phyloP scores from a whole-genome alignment of 2,797 vertebrate genomes.

The Scolopax rusticola region DNA sequence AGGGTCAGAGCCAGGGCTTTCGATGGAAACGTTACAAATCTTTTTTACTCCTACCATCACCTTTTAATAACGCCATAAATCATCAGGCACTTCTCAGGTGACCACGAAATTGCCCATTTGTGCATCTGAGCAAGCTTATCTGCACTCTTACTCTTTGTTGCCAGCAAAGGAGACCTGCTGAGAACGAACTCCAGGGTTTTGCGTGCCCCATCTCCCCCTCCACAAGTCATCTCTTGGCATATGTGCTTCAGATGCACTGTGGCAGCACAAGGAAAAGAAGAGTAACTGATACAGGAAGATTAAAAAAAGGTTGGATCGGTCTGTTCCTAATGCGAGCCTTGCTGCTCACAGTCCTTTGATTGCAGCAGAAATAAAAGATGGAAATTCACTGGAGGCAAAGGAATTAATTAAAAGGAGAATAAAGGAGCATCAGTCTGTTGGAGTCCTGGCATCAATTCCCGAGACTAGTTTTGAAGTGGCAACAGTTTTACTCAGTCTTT shows the following conservation, averaged over 20 bases:
- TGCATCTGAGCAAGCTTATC: background rate
- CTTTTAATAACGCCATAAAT: slow-evolving; percentile 44
- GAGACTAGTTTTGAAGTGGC: slow-evolving; percentile 36
- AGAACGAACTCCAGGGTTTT: background rate
- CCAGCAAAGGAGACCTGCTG: background rate
- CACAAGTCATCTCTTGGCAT: background rate
- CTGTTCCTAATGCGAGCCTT: slow-evolving; percentile 36
- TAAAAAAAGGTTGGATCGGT: background rate
- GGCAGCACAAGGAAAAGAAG: background rate
- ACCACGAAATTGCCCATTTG: background rate
- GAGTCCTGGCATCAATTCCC: slow-evolving; percentile 64
- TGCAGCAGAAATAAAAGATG: slow-evolving; percentile 18
- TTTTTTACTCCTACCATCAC: background rate
- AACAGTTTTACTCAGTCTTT: background rate
- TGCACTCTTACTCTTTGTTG: background rate
- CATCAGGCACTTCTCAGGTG: slow-evolving; percentile 48
- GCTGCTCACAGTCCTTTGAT: slow-evolving; percentile 27
- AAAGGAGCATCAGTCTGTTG: slow-evolving; percentile 57
- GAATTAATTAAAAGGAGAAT: slow-evolving; percentile 66
- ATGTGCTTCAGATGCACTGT: slow-evolving; percentile 11
- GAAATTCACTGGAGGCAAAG: slow-evolving; percentile 59
- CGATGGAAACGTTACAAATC: slow-evolving; percentile 42
- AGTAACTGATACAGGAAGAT: background rate
- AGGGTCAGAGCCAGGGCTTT: background rate
- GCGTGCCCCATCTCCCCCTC: background rate